phyloP scores from a whole-genome alignment of 2,888 invertebrate genomes.

The Nineta flava region DNA sequence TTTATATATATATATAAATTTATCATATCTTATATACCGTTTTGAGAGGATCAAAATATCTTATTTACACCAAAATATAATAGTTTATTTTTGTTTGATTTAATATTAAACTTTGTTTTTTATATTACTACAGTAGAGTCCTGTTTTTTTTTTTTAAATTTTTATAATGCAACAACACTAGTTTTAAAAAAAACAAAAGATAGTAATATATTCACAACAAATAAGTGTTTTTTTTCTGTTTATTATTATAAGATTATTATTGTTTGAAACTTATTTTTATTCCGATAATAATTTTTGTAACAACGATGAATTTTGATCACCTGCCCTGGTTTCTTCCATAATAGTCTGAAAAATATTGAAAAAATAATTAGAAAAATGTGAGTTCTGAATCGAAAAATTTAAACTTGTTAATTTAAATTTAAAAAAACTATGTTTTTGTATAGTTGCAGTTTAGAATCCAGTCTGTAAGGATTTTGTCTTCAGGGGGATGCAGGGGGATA shows the following conservation, averaged over 20 bases:
- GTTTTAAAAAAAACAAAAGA: too few species aligned
- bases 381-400: not conserved
- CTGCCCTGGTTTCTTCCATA: constrained; percentile 57
- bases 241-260: too few species aligned
- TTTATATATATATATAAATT: not conserved
- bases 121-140: not conserved
- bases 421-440: too few species aligned
- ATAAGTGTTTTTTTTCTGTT: not conserved
- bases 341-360: constrained; percentile 38
- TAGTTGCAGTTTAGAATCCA: too few species aligned
- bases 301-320: constrained; percentile 66
- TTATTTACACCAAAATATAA: too few species aligned
- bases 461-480: too few species aligned
- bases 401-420: too few species aligned
- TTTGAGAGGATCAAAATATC: not conserved
- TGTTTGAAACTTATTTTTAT: constrained; percentile 30
- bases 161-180: constrained; percentile 29
- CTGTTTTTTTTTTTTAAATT: constrained; percentile 21
- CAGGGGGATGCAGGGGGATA: too few species aligned
- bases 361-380: not conserved
- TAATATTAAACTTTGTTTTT: not conserved
- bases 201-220: not conserved
- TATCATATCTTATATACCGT: not conserved
- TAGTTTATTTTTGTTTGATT: too few species aligned
- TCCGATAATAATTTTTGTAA: constrained; percentile 76